A percentile compares a stretch with the other conserved stretches of the same genome.
Conservation (phyloP, 2,888 invertebrate genomes). For the Drosophila rubida region DNA sequence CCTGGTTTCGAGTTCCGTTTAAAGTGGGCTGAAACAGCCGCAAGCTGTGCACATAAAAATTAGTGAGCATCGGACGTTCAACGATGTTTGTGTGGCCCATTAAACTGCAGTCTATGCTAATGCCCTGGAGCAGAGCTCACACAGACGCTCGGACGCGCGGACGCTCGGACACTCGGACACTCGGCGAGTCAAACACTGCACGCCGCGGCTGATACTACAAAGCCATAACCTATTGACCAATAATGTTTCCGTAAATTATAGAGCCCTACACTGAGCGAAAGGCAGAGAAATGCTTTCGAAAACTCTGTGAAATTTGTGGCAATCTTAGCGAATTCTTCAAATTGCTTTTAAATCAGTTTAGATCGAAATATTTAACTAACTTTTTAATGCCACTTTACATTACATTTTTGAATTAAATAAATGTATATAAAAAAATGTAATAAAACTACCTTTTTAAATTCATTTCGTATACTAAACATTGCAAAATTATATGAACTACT, state of each 20-base stretch:
- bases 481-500: no score
- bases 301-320: not conserved
- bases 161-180: constrained; percentile 1
- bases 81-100: constrained; percentile 59
- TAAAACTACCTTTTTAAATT: no score
- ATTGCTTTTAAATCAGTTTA: no score
- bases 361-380: no score
- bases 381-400: no score
- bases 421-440: no score
- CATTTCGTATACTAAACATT: no score
- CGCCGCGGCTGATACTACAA: constrained; percentile 14
- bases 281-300: not conserved
- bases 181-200: constrained; percentile 1
- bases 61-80: constrained; percentile 49
- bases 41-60: constrained; percentile 66
- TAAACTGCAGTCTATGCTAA: constrained; percentile 64
- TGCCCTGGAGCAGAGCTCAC: constrained; percentile 36
- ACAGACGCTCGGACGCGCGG: not conserved
- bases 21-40: constrained; percentile 66
- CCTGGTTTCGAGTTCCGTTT: constrained; percentile 65
- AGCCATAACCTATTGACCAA: constrained; percentile 61
- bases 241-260: constrained; percentile 50
- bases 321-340: not conserved
- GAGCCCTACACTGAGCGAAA: constrained; percentile 26
- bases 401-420: no score